These are phyloP conservation scores for Mythimna impura DNA, from an alignment of 2,888 invertebrate genomes.

Conservation along the genomic window DNA sequence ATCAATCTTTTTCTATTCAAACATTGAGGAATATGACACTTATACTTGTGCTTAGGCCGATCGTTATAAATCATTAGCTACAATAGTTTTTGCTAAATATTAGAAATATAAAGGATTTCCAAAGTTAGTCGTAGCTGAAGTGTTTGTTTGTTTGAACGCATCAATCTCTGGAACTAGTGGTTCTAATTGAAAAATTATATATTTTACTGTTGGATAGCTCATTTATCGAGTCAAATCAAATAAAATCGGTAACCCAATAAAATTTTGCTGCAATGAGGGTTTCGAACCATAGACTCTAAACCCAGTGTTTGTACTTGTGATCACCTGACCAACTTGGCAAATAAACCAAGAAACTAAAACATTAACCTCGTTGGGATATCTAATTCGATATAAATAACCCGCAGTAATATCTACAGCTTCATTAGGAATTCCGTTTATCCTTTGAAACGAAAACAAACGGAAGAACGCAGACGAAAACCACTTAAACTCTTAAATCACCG, in stretches of 20 bases:
- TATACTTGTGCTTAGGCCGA: background rate
- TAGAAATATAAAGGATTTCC: too few relatives aligned
- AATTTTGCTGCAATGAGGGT: background rate
- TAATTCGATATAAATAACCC: constrained; percentile 14
- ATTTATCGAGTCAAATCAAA: too few relatives aligned
- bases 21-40: background rate
- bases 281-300: background rate
- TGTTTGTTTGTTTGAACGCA: too few relatives aligned
- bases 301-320: background rate
- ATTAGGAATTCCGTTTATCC: constrained; percentile 3
- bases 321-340: background rate
- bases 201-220: too few relatives aligned
- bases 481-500: constrained; percentile 46
- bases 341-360: background rate
- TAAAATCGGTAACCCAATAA: background rate
- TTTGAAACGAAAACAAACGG: constrained; percentile 40
- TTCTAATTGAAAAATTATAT: too few relatives aligned
- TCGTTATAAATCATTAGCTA: too few relatives aligned
- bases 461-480: constrained; percentile 34
- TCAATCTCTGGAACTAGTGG: too few relatives aligned
- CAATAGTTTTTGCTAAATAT: too few relatives aligned
- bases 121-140: too few relatives aligned
- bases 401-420: background rate
- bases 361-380: background rate
- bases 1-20: background rate